Conservation (phyloP, 2,888 invertebrate species). For the Drosophila algonquin region DNA sequence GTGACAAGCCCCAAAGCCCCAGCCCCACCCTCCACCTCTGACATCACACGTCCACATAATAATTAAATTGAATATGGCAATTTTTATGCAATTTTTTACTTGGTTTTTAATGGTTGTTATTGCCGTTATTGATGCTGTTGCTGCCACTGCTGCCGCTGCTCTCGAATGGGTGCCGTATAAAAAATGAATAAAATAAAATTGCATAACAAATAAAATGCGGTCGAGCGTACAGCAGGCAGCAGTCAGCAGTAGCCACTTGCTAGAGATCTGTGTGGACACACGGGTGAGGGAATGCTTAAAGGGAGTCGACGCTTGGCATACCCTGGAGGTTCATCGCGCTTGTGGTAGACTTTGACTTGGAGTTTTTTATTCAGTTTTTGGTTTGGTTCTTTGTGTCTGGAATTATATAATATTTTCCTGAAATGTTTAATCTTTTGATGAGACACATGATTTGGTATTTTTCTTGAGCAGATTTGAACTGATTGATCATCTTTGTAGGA, state of each 20-base stretch:
- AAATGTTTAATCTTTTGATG: neutral
- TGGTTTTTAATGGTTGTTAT: constrained; percentile 28
- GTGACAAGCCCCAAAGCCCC: constrained; percentile 14
- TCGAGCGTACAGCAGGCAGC: constrained; percentile 33
- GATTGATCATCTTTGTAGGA: neutral
- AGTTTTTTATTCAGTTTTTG: too few relatives aligned
- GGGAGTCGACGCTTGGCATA: neutral
- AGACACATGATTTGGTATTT: neutral
- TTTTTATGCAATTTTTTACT: constrained; percentile 36
- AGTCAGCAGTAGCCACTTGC: constrained; percentile 26
- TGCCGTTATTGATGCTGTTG: constrained; percentile 33
- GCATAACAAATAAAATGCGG: constrained; percentile 64
- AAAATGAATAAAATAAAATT: constrained; percentile 67
- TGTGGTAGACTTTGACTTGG: too few relatives aligned
- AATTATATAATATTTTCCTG: neutral
- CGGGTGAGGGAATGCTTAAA: too few relatives aligned
- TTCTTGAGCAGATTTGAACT: neutral
- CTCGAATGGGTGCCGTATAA: constrained; percentile 27
- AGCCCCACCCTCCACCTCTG: constrained; percentile 27
- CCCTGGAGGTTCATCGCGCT: neutral
- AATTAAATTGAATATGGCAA: constrained; percentile 67
- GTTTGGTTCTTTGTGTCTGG: neutral
- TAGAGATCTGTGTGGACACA: constrained; percentile 3
- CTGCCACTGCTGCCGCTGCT: constrained; percentile 40
- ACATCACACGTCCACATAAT: constrained; percentile 34